Evolutionary conservation across 1,140 invertebrate genomes (phyloP).

Genomic region (Drosophila kohkoa): DNA sequence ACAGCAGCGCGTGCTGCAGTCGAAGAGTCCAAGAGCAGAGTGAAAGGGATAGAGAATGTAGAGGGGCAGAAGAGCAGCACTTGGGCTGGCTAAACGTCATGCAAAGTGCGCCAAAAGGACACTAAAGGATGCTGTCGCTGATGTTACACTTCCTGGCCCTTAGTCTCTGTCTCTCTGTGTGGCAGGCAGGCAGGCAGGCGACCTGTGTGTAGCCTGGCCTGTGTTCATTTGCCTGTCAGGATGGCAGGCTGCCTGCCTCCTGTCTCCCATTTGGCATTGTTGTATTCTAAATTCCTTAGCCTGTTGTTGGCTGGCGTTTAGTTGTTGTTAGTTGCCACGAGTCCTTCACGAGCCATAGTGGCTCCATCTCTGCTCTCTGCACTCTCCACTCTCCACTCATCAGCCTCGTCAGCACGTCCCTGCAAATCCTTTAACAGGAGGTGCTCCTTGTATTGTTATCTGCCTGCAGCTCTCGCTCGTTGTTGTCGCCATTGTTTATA

Average conservation of each 20-base stretch:
- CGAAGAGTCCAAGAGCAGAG: not conserved
- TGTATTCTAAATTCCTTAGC: conserved; percentile 64
- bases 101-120: conserved; percentile 77
- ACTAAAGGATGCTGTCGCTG: conserved; percentile 80
- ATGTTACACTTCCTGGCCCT: conserved; percentile 74
- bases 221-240: not conserved
- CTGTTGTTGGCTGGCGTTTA: conserved; percentile 54
- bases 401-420: conserved; percentile 44
- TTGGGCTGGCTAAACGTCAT: conserved; percentile 71
- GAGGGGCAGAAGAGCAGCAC: conserved; percentile 23
- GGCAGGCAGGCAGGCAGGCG: not conserved
- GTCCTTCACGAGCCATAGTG: conserved; percentile 32
- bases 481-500: conserved; percentile 43
- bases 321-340: conserved; percentile 42
- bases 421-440: conserved; percentile 43
- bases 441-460: conserved; percentile 39
- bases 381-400: conserved; percentile 38
- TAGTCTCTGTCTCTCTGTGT: not conserved
- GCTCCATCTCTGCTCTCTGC: conserved; percentile 10
- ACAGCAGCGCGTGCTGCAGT: conserved; percentile 51
- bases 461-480: conserved; percentile 27
- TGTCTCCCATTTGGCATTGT: conserved; percentile 58
- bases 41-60: not conserved
- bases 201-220: not conserved
- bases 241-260: conserved; percentile 39